These are phyloP conservation scores for Psittacula cyanocephala DNA, from an alignment of 2,113 vertebrate species.

Conservation along the genomic window DNA sequence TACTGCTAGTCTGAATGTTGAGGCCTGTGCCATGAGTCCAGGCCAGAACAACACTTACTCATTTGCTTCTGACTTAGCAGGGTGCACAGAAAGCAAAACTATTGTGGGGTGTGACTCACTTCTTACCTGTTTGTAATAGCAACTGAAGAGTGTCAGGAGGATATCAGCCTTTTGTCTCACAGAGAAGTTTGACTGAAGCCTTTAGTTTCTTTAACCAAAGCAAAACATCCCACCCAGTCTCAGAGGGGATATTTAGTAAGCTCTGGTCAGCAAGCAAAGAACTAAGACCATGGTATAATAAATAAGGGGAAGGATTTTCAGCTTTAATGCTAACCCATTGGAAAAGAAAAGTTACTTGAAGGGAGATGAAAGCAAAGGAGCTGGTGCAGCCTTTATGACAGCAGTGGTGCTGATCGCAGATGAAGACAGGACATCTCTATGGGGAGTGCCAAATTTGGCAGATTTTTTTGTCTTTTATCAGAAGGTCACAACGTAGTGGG, in stretches of 20 bases:
- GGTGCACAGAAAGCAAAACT: neutral
- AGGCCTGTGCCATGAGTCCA: neutral
- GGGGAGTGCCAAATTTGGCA: slow-evolving; percentile 20
- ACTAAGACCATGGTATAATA: neutral
- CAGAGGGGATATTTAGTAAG: neutral
- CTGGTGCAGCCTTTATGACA: neutral
- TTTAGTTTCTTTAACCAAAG: neutral
- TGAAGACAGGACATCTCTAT: neutral
- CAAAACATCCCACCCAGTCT: rapidly evolving
- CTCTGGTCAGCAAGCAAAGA: neutral
- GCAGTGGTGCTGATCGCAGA: neutral
- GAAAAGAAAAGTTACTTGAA: neutral
- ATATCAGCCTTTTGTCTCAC: neutral
- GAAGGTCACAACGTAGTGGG: slow-evolving; percentile 5
- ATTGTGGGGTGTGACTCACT: rapidly evolving
- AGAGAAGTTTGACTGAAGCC: neutral
- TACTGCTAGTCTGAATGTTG: neutral
- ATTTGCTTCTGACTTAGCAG: neutral
- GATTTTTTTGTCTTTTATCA: slow-evolving; percentile 32
- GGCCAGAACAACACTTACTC: neutral
- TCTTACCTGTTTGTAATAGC: neutral
- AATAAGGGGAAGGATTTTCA: neutral
- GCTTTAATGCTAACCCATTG: neutral
- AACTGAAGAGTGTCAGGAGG: neutral
- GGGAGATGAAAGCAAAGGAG: neutral